Base-by-base conservation (phyloP, 35 echinoderm and acorn worm genomes). In the Apostichopus californicus region DNA sequence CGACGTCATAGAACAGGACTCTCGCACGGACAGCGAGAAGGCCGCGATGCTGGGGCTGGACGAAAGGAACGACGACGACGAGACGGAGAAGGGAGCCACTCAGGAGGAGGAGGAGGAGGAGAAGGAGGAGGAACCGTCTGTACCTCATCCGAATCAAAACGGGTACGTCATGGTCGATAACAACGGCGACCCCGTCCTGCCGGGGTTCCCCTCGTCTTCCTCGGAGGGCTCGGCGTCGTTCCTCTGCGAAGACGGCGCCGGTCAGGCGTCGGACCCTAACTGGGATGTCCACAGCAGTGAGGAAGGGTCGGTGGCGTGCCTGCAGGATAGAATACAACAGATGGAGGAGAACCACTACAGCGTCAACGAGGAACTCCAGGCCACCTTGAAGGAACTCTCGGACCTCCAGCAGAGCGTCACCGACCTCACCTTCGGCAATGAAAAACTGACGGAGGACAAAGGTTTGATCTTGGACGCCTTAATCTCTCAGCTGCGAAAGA, bases 261-360 rank as follows among this genome's bases (percentile, higher is more conserved):
- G 87, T n/a, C 92, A 93, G 53, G 57, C 85, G 58, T 94, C 92
- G 0, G 95, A 96, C 86, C 77, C 91, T 68, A 99, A 99, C 83
- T 99, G 97, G 97, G 97, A 99, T 11, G 91, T 94, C n/a, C 93
- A 95, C 56, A 99, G 97, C 68, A 96, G 95, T 28, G 94, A 96
- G 87, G 97, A 99, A 93, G 97, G 97, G n/a, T 99, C 97, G 13
- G 93, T 96, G 25, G 97, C 97, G 23, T 96, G 95, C 78, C 80
- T 99, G 28, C 97, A 99, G 71, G 95, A 99, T 79, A 92, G 97
- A 61, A 99, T 99, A 77, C 97, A 95, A 80, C 97, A 96, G 92
- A 99, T 98, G 97, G 97, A 99, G 73, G 97, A 99, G 77, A 99
- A 96, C 77, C 97, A 99, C 92, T 94, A 99, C 82, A 96, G 93